Conservation (phyloP, 2,888 invertebrate genomes). For the Trachelus tabidus region DNA sequence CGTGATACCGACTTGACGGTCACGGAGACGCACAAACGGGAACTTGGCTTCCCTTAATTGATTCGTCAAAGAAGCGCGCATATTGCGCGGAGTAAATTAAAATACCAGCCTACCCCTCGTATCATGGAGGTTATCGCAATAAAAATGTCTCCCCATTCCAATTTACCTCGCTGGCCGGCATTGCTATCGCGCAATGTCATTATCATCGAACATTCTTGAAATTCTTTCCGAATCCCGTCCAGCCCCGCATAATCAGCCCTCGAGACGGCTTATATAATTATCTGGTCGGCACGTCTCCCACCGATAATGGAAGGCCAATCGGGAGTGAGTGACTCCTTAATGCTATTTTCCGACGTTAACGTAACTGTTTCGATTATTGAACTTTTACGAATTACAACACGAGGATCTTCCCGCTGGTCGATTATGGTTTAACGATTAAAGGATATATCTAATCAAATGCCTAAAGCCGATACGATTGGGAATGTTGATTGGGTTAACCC, state of each 20-base stretch:
- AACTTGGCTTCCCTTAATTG: conserved; percentile 35
- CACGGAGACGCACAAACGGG: neutral
- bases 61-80: conserved; percentile 27
- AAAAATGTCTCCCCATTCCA: conserved; percentile 28
- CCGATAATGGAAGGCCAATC: neutral
- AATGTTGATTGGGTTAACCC: conserved; percentile 2
- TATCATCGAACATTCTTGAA: conserved; percentile 25
- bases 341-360: neutral
- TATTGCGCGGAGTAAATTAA: conserved; percentile 30
- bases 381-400: neutral
- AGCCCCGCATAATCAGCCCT: neutral
- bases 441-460: neutral
- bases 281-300: neutral
- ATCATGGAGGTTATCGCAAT: conserved; percentile 21
- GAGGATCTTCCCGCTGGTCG: neutral
- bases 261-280: neutral
- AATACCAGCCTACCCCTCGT: conserved; percentile 27
- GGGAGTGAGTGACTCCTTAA: neutral
- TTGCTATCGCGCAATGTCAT: conserved; percentile 23
- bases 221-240: conserved; percentile 12
- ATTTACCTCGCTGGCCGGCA: conserved; percentile 14
- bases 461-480: neutral
- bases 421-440: neutral
- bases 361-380: neutral
- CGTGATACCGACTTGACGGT: neutral